A percentile compares a stretch with the other conserved stretches of the same genome.
These are phyloP conservation scores for Bufo bufo DNA, from an alignment of 2,113 vertebrate species.

Conservation along the genomic window DNA sequence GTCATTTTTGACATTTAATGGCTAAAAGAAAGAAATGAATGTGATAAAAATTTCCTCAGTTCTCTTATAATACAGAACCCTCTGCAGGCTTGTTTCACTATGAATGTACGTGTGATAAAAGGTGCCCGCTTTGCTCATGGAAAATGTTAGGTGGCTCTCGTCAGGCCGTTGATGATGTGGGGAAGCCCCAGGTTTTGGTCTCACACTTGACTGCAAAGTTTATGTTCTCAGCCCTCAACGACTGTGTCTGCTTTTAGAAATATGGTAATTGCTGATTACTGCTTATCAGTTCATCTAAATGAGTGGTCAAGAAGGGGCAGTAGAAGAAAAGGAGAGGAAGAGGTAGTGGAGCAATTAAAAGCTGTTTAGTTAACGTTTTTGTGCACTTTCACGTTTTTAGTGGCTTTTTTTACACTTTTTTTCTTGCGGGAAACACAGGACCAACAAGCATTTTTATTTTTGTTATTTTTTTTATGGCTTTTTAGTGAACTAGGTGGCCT, in stretches of 20 bases:
- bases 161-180: neutral
- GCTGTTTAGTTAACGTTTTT: too few relatives aligned
- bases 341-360: neutral
- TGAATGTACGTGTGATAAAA: constrained; percentile 30
- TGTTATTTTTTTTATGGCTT: too few relatives aligned
- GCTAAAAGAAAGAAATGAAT: neutral
- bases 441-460: too few relatives aligned
- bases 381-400: too few relatives aligned
- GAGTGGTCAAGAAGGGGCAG: neutral
- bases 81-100: constrained; percentile 30
- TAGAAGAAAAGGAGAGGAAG: neutral
- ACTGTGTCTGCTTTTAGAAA: neutral
- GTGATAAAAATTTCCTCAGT: neutral
- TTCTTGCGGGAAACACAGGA: too few relatives aligned
- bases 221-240: neutral
- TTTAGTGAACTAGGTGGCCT: too few relatives aligned
- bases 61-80: neutral
- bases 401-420: too few relatives aligned
- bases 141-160: constrained; percentile 28
- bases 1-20: neutral
- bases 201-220: neutral
- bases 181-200: neutral
- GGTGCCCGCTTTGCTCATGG: constrained; percentile 1
- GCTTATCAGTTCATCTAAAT: constrained; percentile 7
- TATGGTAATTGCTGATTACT: neutral